Base-by-base conservation (phyloP, 2,797 vertebrate genomes). In the Phoxinus dragarum region DNA sequence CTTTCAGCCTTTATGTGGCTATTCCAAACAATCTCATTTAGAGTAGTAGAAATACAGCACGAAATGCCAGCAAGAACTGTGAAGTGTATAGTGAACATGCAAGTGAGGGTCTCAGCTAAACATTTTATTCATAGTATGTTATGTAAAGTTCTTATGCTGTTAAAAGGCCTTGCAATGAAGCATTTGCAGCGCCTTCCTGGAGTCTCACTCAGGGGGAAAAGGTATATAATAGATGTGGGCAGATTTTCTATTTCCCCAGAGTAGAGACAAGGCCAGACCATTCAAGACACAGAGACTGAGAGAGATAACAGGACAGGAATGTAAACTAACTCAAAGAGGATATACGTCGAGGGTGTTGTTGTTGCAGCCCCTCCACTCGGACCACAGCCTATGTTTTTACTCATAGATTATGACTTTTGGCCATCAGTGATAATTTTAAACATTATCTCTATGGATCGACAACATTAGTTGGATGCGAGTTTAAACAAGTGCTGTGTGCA, bases 271-370 rank as follows among this genome's bases (percentile, higher is more conserved):
- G 47, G 19, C 34, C 27, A 73, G 36, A 61, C n/a, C 21, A 21
- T 44, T 79, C 49, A 54, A 21, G 27, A 71, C 54, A n/a, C 5
- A 36, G 74, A 61, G n/a, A 72, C 38, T 36, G 27, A 84, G 16
- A 42, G 64, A n/a, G 66, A 84, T 79, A 79, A 42, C 74, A 71
- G 49, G 66, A 44, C 27, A 84, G 52, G 66, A 84, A 84, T 84
- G 52, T 69, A 71, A 79, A 78, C 49, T 17, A 34, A 84, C 49
- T 84, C 38, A 1, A 84, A 56, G 17, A 69, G 23, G 5, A 56
- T 19, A 11, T 9, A 68, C 19, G 19, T 31, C 71, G 66, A 56
- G 36, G 64, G 4, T 16, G 36, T 14, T 68, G 9, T 31, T 69
- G 6, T 42, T 27, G 27, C 27, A 69, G n/a, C 49, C 8, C 66